phyloP scores from a whole-genome alignment of 1,140 invertebrate genomes.

The Drosophila lini region DNA sequence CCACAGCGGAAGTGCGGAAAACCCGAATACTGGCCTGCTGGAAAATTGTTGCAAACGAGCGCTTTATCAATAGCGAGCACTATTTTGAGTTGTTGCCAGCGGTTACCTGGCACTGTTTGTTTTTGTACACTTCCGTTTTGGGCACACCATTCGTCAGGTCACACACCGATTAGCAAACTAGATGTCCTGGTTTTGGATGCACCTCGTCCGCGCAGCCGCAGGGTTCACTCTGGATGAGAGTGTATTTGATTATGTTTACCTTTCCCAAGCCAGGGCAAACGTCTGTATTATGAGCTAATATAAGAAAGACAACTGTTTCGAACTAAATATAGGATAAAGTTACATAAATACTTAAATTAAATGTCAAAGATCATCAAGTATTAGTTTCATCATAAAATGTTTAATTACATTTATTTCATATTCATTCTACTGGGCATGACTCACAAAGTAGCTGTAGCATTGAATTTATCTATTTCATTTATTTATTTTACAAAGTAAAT shows the following conservation, averaged over 20 bases:
- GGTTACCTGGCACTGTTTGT: conserved; percentile 60
- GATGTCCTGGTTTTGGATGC: conserved; percentile 36
- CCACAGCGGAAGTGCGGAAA: conserved; percentile 5
- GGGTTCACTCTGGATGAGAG: neutral
- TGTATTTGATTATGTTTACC: neutral
- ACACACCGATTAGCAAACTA: conserved; percentile 43
- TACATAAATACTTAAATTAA: neutral
- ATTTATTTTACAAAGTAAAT: too few relatives aligned
- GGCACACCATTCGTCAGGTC: conserved; percentile 47
- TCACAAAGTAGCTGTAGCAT: neutral
- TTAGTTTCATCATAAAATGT: neutral
- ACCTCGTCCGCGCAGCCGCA: conserved; percentile 36
- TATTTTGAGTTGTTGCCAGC: conserved; percentile 61
- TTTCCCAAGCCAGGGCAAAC: neutral
- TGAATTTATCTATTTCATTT: neutral
- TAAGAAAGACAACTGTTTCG: neutral
- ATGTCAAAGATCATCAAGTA: neutral
- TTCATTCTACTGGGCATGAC: too few relatives aligned
- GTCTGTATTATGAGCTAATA: neutral
- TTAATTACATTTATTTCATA: neutral
- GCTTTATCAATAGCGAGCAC: conserved; percentile 71
- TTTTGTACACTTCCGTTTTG: conserved; percentile 74
- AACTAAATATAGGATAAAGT: neutral
- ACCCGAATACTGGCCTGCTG: neutral
- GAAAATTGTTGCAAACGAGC: conserved; percentile 54